Percentiles rank a stretch among this genome's conserved stretches.
Conservation (phyloP, 2,888 invertebrate genomes). For the Drosophila macrospina region DNA sequence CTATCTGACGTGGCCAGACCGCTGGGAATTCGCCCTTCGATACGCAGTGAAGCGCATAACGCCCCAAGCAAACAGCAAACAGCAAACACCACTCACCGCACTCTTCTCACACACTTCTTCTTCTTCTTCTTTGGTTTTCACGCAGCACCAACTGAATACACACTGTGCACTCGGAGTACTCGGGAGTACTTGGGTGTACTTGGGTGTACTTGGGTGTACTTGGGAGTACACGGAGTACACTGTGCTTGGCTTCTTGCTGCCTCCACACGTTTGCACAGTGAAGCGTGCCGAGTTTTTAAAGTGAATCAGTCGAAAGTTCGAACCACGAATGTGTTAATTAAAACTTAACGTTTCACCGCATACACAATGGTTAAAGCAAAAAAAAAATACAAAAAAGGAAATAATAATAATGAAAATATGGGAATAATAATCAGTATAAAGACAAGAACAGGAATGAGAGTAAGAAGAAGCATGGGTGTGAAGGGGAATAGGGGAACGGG, state of each 20-base stretch:
- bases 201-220: conserved; percentile 1
- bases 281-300: conserved; percentile 61
- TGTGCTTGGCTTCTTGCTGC: conserved; percentile 13
- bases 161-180: no score
- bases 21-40: conserved; percentile 51
- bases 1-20: conserved; percentile 50
- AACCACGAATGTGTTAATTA: conserved; percentile 74
- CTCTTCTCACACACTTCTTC: no score
- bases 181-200: no score
- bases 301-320: conserved; percentile 59
- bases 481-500: conserved; percentile 10
- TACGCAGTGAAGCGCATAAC: conserved; percentile 52
- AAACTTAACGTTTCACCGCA: conserved; percentile 73
- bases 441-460: conserved; percentile 26
- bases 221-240: neutral
- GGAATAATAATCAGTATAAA: conserved; percentile 19
- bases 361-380: conserved; percentile 36
- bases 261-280: conserved; percentile 56
- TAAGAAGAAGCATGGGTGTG: conserved; percentile 8
- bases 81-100: conserved; percentile 22
- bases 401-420: neutral
- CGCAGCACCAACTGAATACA: conserved; percentile 15
- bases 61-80: conserved; percentile 28
- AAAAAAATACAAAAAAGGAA: neutral
- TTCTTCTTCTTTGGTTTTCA: no score